Conservation (phyloP, 1,140 invertebrate genomes). For the Drosophila miranda region DNA sequence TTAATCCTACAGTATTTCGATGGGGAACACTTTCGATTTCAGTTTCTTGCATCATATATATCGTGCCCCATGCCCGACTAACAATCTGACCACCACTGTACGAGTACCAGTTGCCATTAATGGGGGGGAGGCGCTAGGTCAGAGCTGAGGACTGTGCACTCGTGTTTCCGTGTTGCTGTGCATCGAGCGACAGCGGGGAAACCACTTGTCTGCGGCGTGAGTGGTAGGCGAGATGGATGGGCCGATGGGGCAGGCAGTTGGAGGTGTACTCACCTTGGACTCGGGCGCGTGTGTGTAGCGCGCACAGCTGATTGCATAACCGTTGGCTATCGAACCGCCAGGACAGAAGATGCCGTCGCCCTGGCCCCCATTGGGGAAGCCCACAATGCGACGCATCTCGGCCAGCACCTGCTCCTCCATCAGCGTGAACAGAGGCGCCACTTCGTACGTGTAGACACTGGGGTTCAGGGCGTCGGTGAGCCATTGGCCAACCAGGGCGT, state of each 20-base stretch:
- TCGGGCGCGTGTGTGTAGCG: conserved; percentile 90
- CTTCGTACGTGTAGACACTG: conserved; percentile 95
- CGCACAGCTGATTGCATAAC: conserved; percentile 96
- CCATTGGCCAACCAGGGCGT: conserved; percentile 93
- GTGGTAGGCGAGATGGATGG: no score
- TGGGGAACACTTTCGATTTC: conserved; percentile 10
- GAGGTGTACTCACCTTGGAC: conserved; percentile 85
- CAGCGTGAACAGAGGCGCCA: conserved; percentile 93
- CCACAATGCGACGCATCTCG: conserved; percentile 93
- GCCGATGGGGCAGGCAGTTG: background rate
- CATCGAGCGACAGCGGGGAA: background rate
- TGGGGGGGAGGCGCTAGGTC: background rate
- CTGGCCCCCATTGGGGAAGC: conserved; percentile 87
- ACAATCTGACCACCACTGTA: conserved; percentile 8
- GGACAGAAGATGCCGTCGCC: conserved; percentile 97
- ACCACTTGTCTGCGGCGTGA: conserved; percentile 4
- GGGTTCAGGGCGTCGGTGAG: conserved; percentile 93
- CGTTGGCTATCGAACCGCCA: conserved; percentile 97
- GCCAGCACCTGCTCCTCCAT: conserved; percentile 92
- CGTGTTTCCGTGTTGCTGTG: conserved; percentile 21
- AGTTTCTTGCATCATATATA: conserved; percentile 11
- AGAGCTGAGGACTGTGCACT: conserved; percentile 9
- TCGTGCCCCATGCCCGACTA: conserved; percentile 10
- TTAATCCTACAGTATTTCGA: background rate
- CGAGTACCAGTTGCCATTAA: conserved; percentile 6